Percentiles rank a stretch among this genome's conserved stretches.
Conservation (phyloP, 1,140 invertebrate species). For the Tachypleus tridentatus region DNA sequence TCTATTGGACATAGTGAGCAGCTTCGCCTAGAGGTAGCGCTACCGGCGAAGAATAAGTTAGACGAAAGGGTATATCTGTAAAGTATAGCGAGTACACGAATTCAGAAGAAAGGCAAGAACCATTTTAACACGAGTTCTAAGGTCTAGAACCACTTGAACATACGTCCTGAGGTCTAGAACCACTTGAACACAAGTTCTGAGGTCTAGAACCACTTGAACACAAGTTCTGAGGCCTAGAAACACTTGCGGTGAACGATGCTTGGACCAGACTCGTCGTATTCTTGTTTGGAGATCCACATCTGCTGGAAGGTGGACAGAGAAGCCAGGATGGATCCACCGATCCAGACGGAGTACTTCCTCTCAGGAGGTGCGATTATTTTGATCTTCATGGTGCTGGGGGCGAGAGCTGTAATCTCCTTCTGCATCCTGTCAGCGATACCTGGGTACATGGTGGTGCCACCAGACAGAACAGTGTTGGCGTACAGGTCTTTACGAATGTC, state of each 20-base stretch:
- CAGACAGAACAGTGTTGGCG: constrained; percentile 42
- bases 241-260: constrained; percentile 90
- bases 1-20: too few species aligned
- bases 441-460: constrained; percentile 43
- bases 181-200: too few species aligned
- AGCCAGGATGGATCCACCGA: constrained; percentile 45
- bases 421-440: constrained; percentile 31
- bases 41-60: too few species aligned
- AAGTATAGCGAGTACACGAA: too few species aligned
- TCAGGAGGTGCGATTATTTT: constrained; percentile 47
- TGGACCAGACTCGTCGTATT: constrained; percentile 87
- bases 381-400: constrained; percentile 20
- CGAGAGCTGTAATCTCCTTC: too few species aligned
- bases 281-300: constrained; percentile 62
- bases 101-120: too few species aligned
- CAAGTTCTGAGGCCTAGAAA: constrained; percentile 40
- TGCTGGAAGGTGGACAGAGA: constrained; percentile 49
- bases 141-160: too few species aligned
- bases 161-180: too few species aligned
- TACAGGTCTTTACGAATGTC: constrained; percentile 44
- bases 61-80: too few species aligned
- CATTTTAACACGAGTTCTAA: too few species aligned
- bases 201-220: constrained; percentile 39
- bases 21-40: too few species aligned
- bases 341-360: constrained; percentile 45